Conservation (phyloP, 2,113 vertebrate species). For the Ictalurus furcatus region DNA sequence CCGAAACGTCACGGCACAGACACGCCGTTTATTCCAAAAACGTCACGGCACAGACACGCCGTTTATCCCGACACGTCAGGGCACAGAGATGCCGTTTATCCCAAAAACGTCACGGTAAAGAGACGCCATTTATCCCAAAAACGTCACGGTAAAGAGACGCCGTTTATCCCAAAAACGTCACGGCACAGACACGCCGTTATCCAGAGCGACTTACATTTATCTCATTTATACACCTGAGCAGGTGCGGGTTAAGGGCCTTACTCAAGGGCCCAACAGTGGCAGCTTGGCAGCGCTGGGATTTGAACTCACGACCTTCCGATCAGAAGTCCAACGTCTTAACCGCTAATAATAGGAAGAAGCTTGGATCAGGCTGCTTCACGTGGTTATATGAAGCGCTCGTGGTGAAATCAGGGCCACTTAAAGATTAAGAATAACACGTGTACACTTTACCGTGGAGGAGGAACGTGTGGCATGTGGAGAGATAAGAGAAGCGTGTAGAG, state of each 20-base stretch:
- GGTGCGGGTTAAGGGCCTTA: too few relatives aligned
- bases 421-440: slow-evolving; percentile 35
- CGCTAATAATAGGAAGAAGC: neutral
- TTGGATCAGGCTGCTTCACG: neutral
- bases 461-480: slow-evolving; percentile 17
- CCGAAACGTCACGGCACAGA: neutral
- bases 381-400: neutral
- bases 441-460: neutral
- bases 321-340: too few relatives aligned
- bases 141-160: neutral
- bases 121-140: neutral
- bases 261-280: too few relatives aligned
- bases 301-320: too few relatives aligned
- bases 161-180: neutral
- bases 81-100: too few relatives aligned
- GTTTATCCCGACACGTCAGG: neutral
- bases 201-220: too few relatives aligned
- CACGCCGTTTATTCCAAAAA: neutral
- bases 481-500: neutral
- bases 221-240: too few relatives aligned
- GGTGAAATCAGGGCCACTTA: slow-evolving; percentile 38
- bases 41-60: neutral
- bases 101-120: neutral
- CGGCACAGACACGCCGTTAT: too few relatives aligned
- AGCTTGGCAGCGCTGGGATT: too few relatives aligned